phyloP scores from a whole-genome alignment of 2,113 vertebrate species.

The Urocitellus parryii region DNA sequence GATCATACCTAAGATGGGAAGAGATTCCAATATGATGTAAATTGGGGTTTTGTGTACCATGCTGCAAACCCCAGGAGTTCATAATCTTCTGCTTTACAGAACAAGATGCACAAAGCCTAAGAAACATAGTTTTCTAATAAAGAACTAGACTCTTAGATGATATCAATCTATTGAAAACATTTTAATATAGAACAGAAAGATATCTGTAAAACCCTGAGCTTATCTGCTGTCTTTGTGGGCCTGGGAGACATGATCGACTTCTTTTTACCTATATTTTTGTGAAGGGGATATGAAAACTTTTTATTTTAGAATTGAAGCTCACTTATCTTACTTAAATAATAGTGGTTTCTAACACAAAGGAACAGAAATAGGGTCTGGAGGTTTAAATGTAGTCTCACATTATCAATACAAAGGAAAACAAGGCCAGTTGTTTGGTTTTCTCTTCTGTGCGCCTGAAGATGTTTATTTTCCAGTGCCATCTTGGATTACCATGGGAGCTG shows the following conservation, averaged over 20 bases:
- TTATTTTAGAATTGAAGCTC: not conserved
- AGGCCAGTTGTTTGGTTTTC: not conserved
- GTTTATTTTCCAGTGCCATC: not conserved
- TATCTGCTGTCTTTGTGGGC: slow-evolving; percentile 62
- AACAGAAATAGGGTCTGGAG: not conserved
- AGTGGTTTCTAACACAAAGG: not conserved
- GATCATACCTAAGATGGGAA: not conserved
- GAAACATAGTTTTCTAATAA: slow-evolving; percentile 68
- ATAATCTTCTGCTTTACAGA: slow-evolving; percentile 11
- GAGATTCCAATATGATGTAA: not conserved
- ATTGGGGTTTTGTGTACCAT: not conserved
- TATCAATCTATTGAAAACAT: slow-evolving; percentile 62
- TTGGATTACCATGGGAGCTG: not conserved
- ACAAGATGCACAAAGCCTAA: not conserved
- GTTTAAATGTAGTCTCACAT: not conserved
- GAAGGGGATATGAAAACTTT: slow-evolving; percentile 11
- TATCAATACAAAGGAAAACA: not conserved
- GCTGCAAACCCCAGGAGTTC: not conserved
- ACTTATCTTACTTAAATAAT: not conserved
- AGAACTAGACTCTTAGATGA: slow-evolving; percentile 45
- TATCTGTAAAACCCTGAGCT: slow-evolving; percentile 57
- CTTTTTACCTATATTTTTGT: slow-evolving; percentile 8
- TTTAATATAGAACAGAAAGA: slow-evolving; percentile 65
- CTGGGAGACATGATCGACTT: not conserved
- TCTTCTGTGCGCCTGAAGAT: not conserved